These are phyloP conservation scores for Carduelis carduelis DNA, from an alignment of 2,797 vertebrate genomes.

Conservation along the genomic window DNA sequence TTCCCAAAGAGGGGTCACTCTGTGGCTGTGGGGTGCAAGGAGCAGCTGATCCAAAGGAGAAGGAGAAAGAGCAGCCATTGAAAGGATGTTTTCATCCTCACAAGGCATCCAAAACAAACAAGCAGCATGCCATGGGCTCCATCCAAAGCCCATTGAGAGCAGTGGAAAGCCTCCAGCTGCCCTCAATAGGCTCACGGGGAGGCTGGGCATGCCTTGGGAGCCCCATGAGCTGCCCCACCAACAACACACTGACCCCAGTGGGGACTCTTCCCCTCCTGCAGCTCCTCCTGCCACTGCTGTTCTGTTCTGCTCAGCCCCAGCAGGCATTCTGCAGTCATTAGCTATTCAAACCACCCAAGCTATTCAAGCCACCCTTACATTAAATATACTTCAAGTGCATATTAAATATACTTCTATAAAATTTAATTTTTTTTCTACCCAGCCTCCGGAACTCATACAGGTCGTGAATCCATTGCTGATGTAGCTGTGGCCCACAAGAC, in stretches of 20 bases:
- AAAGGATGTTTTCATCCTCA: background rate
- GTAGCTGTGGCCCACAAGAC: fast-evolving
- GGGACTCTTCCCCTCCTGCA: background rate
- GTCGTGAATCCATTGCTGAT: fast-evolving
- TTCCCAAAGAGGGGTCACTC: background rate
- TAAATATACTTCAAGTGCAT: background rate
- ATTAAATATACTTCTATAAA: background rate
- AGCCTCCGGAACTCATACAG: fast-evolving
- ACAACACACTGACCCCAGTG: fast-evolving
- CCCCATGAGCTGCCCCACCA: background rate
- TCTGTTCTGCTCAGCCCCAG: background rate
- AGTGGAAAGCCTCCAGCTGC: background rate
- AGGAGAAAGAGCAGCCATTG: constrained; percentile 7
- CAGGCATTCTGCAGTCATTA: background rate
- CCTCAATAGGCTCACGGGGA: background rate
- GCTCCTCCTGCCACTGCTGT: background rate
- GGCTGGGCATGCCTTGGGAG: background rate
- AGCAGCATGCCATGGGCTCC: background rate
- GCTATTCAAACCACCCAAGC: background rate
- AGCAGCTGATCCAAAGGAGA: background rate
- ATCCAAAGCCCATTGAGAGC: constrained; percentile 1
- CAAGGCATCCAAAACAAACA: constrained; percentile 40
- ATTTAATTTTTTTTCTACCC: fast-evolving
- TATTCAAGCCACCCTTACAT: background rate
- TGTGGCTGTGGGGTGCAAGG: fast-evolving